phyloP scores from a whole-genome alignment of 2,797 vertebrate species.

The Myripristis jacobus region DNA sequence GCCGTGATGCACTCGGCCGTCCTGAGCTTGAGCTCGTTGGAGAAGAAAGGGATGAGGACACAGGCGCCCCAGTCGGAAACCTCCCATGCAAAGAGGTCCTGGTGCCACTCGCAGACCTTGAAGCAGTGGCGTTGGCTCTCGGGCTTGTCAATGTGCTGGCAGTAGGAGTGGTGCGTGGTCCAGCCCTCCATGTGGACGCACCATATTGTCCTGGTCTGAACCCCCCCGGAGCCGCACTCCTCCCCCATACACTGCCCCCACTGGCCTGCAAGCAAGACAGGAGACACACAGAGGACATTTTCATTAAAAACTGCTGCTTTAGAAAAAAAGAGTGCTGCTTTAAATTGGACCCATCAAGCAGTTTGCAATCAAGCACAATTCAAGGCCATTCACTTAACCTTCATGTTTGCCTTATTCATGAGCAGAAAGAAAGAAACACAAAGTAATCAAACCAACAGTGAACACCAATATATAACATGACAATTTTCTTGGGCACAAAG shows the following conservation, averaged over 20 bases:
- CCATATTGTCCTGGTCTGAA: slow-evolving; percentile 91
- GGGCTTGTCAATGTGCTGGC: slow-evolving; percentile 85
- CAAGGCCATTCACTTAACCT: slow-evolving; percentile 68
- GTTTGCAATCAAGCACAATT: slow-evolving; percentile 70
- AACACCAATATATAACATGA: slow-evolving; percentile 53
- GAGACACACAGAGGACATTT: slow-evolving; percentile 47
- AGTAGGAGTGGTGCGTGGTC: slow-evolving; percentile 92
- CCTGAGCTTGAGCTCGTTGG: slow-evolving; percentile 75
- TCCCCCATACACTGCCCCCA: slow-evolving; percentile 94
- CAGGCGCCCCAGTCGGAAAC: slow-evolving; percentile 91
- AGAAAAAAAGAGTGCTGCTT: slow-evolving; percentile 20
- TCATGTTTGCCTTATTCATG: slow-evolving; percentile 75
- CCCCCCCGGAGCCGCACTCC: slow-evolving; percentile 89
- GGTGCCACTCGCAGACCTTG: slow-evolving; percentile 95
- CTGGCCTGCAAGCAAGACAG: slow-evolving; percentile 84
- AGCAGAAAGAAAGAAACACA: slow-evolving; percentile 51
- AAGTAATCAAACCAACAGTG: slow-evolving; percentile 58
- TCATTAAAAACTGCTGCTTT: slow-evolving; percentile 54
- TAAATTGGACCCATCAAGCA: slow-evolving; percentile 60
- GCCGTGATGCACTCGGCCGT: slow-evolving; percentile 88
- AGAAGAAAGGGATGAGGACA: slow-evolving; percentile 77
- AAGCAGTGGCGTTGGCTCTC: slow-evolving; percentile 92
- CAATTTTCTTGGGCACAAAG: slow-evolving; percentile 41
- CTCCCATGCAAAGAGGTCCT: slow-evolving; percentile 94
- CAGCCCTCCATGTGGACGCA: slow-evolving; percentile 94